Conservation (phyloP, 2,113 vertebrate species). For the Lepidothrix coronata region DNA sequence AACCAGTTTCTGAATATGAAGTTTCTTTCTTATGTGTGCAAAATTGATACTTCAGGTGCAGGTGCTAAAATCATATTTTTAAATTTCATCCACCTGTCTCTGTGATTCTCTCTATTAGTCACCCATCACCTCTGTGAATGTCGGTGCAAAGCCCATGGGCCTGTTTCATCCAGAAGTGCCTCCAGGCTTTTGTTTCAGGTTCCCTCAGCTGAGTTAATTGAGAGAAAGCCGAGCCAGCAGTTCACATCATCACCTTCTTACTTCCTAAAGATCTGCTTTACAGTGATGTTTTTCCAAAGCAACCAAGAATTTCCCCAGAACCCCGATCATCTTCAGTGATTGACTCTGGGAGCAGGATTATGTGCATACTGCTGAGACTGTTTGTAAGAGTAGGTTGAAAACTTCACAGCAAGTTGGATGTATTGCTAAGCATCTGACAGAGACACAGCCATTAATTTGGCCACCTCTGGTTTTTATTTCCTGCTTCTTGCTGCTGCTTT, state of each 20-base stretch:
- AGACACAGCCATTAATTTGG: neutral
- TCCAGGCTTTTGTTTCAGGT: neutral
- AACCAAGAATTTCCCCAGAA: neutral
- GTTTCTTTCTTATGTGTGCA: neutral
- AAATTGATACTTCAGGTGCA: neutral
- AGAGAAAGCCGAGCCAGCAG: neutral
- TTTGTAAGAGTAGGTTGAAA: neutral
- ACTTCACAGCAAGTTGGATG: neutral
- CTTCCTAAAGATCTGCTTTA: neutral
- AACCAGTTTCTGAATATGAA: neutral
- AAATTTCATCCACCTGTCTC: neutral
- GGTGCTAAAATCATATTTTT: neutral
- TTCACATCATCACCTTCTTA: neutral
- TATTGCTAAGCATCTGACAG: neutral
- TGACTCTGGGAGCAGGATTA: neutral
- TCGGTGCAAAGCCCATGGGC: neutral
- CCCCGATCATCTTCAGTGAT: rapidly evolving
- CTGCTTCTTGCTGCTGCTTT: neutral
- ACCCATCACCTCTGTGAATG: neutral
- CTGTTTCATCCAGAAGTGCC: neutral
- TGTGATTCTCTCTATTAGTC: neutral
- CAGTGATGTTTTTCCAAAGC: neutral
- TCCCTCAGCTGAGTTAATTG: neutral
- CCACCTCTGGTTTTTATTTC: neutral
- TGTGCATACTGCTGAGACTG: neutral